Evolutionary conservation across 2,113 vertebrate genomes (phyloP), one percentile per base, ranked within the genome.

Genomic region (Deroptyus accipitrinus): DNA sequence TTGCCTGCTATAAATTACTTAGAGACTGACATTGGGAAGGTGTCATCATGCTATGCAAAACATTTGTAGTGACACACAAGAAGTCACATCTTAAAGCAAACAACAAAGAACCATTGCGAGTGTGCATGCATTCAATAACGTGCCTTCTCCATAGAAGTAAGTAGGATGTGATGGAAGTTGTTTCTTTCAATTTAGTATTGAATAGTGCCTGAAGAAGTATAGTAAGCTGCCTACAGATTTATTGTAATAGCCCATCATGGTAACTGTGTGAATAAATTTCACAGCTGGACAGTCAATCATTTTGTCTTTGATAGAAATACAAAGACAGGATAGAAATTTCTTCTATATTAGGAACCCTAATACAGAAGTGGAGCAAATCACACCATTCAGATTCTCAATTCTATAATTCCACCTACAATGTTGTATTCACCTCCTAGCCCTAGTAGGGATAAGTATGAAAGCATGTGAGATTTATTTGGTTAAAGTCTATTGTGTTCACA

Each of bases 251-350:
- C 28, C 88, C 93, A 94, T 97, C 95, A 44, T 63, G 42, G 88
- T 95, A 96, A 96, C 94, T 94, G 92, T 55, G 61, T 75, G 90
- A 96, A 92, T 96, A 92, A 72, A 94, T 97, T 96, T 92, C 92
- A 89, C 94, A 92, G 91, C 67, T 84, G 93, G 95, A 88, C 94
- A 35, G 51, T 95, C 82, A 92, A 51, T 97, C 94, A 85, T 95
- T 94, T 90, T 88, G 78, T 62, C 86, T 93, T 77, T 77, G 93
- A 88, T 37, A 81, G 92, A 94, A 93, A 79, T 70, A 86, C 59
- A 93, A 76, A 85, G 85, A 79, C 52, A 61, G 83, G 49, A 12
- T 25, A 83, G 79, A 77, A 95, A 79, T 88, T 44, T 72, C 59
- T 92, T 39, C 72, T 80, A 0, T 44, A 5, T 73, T n/a, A 70